Evolutionary conservation across 2,797 vertebrate genomes (phyloP).

Genomic region (Cygnus olor): DNA sequence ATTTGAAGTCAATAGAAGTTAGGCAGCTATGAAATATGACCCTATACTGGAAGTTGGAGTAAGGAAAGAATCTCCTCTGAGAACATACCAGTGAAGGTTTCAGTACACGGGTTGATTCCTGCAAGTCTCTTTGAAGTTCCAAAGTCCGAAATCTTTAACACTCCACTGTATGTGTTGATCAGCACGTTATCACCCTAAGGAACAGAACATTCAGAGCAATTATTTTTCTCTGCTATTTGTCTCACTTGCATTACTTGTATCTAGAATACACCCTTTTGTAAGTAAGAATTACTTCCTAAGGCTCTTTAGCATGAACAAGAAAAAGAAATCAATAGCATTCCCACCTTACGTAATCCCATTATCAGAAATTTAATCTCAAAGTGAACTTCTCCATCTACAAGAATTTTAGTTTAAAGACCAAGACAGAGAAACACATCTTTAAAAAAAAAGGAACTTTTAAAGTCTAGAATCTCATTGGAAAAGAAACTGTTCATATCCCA

Average conservation of each 20-base stretch:
- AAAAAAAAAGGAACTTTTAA: neutral
- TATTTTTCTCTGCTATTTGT: slow-evolving; percentile 18
- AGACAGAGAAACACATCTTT: neutral
- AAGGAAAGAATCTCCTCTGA: neutral
- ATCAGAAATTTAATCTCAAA: neutral
- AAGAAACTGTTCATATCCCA: neutral
- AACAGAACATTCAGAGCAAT: slow-evolving; percentile 55
- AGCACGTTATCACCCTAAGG: slow-evolving; percentile 96
- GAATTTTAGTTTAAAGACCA: neutral
- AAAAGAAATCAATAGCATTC: neutral
- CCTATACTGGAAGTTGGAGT: neutral
- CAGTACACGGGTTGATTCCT: slow-evolving; percentile 97
- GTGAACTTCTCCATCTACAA: neutral
- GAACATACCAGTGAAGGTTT: slow-evolving; percentile 95
- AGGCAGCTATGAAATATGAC: slow-evolving; percentile 2
- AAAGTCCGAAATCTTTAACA: slow-evolving; percentile 98
- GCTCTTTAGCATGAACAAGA: neutral
- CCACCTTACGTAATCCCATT: neutral
- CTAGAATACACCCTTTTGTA: neutral
- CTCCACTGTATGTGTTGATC: slow-evolving; percentile 98
- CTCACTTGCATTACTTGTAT: neutral
- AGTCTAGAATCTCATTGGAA: neutral
- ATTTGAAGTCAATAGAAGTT: slow-evolving; percentile 17
- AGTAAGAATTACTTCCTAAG: neutral
- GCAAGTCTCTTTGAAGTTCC: slow-evolving; percentile 97